Evolutionary conservation across 2,888 invertebrate genomes (phyloP).

Genomic region (Sepioteuthis lessoniana): DNA sequence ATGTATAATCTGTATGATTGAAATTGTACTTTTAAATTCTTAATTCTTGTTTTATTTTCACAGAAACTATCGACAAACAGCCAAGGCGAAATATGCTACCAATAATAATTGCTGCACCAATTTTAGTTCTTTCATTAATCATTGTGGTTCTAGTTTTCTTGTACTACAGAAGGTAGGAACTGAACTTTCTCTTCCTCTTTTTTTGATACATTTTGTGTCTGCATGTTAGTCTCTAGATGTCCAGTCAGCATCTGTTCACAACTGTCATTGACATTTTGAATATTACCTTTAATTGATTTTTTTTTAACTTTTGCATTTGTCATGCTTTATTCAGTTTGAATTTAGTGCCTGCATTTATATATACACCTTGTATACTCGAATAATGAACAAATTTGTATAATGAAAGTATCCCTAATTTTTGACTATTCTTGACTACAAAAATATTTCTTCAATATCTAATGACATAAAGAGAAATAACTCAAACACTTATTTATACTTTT

Average conservation of each 20-base stretch:
- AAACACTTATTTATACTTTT: too few relatives aligned
- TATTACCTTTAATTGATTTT: neutral
- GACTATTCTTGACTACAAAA: too few relatives aligned
- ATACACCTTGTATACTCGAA: too few relatives aligned
- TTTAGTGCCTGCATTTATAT: too few relatives aligned
- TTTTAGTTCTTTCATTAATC: conserved; percentile 56
- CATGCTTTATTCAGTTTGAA: too few relatives aligned
- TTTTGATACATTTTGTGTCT: neutral
- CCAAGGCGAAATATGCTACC: conserved; percentile 57
- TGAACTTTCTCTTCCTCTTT: neutral
- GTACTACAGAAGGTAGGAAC: conserved; percentile 64
- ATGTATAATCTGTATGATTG: too few relatives aligned
- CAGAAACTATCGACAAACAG: neutral
- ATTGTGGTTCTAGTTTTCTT: conserved; percentile 59
- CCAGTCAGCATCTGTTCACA: neutral
- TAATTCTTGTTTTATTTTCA: conserved; percentile 4
- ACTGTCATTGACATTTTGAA: neutral
- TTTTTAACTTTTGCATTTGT: too few relatives aligned
- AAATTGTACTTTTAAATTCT: neutral
- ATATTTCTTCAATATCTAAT: too few relatives aligned
- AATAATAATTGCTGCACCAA: conserved; percentile 64
- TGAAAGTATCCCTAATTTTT: too few relatives aligned
- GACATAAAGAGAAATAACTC: too few relatives aligned
- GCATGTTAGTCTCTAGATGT: neutral
- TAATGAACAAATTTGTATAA: too few relatives aligned